Evolutionary conservation across 2,888 invertebrate genomes (phyloP), one percentile per base, ranked within the genome.

Genomic region (Lagria hirta): DNA sequence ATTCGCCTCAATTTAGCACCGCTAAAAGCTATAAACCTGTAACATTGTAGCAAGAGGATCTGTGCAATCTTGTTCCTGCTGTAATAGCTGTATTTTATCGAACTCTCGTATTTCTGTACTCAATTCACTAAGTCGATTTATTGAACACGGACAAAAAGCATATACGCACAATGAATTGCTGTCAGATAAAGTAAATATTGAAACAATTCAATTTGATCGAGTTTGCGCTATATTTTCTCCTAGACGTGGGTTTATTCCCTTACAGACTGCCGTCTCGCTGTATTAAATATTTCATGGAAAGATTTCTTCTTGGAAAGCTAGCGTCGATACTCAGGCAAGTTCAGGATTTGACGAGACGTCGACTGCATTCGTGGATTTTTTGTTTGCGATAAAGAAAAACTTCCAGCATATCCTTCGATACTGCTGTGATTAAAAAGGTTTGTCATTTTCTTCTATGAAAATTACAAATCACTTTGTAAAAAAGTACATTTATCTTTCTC

Each of bases 21-120:
- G 50, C 51, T 54, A 57, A 55, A 54, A 52, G 57, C 54, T 47
- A 43, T 57, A 57, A 57, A 57, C 51, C 52, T 52, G 54, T 51
- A 48, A 48, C 55, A 48, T 40, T 51, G 54, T 51, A 49, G 49
- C 45, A 47, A 47, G 46, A 50, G 43, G 43, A 48, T 49, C 42
- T 46, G 49, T 49, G 47, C 55, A 55, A 55, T 55, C 57, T 52
- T 55, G 54, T 55, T 52, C 48, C 54, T 47, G 49, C 43, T 48
- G 51, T 58, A 55, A 57, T 55, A 48, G 55, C 52, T 54, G 52
- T 54, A 58, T 55, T 58, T 58, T 56, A 58, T 56, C 54, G 52
- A 51, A 52, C 53, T 51, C 48, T 50, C 47, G 43, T 49, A 54
- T 55, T 54, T 53, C 49, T 49, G 41, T 45, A 49, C 41, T 46